Conservation (phyloP, 2,797 vertebrate genomes). For the Tenualosa thibaudeaui region DNA sequence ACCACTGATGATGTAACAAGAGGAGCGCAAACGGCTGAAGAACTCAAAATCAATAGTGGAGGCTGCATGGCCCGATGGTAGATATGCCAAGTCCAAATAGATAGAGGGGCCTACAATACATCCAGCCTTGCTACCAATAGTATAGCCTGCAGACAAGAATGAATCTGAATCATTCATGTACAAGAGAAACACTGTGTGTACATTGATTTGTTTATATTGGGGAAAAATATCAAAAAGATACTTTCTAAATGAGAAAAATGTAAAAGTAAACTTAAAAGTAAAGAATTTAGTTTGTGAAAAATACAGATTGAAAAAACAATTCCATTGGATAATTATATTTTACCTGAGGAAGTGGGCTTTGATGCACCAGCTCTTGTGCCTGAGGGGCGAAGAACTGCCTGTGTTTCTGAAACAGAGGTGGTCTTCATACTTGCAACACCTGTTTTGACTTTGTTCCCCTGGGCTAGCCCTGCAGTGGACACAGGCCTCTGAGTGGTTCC, state of each 20-base stretch:
- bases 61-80: slow-evolving; percentile 80
- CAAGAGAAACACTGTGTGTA: no score
- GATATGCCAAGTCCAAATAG: slow-evolving; percentile 91
- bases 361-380: slow-evolving; percentile 49
- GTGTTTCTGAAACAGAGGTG: slow-evolving; percentile 45
- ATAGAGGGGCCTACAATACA: slow-evolving; percentile 54
- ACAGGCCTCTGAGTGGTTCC: slow-evolving; percentile 51
- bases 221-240: background rate
- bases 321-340: background rate
- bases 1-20: slow-evolving; percentile 89
- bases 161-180: background rate
- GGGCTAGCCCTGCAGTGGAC: slow-evolving; percentile 35
- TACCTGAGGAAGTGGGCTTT: slow-evolving; percentile 51
- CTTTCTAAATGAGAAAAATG: background rate
- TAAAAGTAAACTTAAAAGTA: background rate
- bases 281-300: no score
- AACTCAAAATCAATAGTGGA: slow-evolving; percentile 80
- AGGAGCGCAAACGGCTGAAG: slow-evolving; percentile 81
- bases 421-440: slow-evolving; percentile 55
- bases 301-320: no score
- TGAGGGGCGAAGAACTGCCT: slow-evolving; percentile 55
- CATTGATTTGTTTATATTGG: background rate
- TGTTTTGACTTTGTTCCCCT: slow-evolving; percentile 62
- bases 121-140: slow-evolving; percentile 9
- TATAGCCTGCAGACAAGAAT: background rate